phyloP scores from a whole-genome alignment of 2,797 vertebrate genomes.

The Knipowitschia caucasica region DNA sequence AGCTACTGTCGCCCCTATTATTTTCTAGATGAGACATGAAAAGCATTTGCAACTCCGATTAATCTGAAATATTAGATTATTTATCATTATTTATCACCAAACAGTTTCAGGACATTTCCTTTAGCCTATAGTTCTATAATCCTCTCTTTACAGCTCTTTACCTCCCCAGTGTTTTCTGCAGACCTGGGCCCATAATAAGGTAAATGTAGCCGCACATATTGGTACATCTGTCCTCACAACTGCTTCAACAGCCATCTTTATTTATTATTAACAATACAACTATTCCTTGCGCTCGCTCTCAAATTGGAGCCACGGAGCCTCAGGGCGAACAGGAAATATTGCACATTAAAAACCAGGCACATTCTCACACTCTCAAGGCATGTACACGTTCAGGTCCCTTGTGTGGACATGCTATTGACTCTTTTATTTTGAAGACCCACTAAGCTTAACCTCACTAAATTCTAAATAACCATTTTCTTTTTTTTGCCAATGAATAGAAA shows the following conservation, averaged over 20 bases:
- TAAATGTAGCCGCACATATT: slow-evolving; percentile 9
- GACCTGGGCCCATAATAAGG: not conserved
- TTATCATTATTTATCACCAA: no score
- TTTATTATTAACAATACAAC: slow-evolving; percentile 42
- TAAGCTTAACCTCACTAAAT: no score
- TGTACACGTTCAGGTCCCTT: not conserved
- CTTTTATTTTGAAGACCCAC: not conserved
- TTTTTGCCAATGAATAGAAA: no score
- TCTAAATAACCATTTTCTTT: no score
- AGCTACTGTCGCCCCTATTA: no score
- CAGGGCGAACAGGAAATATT: slow-evolving; percentile 44
- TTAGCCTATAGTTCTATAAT: no score
- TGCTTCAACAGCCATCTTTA: slow-evolving; percentile 13
- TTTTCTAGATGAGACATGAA: no score
- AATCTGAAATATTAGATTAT: no score
- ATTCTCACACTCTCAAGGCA: not conserved
- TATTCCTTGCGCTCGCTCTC: slow-evolving; percentile 17
- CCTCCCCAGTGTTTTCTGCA: no score
- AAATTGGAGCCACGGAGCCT: slow-evolving; percentile 26
- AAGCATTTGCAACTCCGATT: no score
- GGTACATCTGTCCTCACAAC: slow-evolving; percentile 14
- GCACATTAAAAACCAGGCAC: slow-evolving; percentile 32
- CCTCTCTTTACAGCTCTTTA: no score
- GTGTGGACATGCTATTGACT: not conserved
- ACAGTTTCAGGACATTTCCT: no score